These are phyloP conservation scores for Corythoichthys intestinalis DNA, from an alignment of 2,113 vertebrate species.

Conservation along the genomic window DNA sequence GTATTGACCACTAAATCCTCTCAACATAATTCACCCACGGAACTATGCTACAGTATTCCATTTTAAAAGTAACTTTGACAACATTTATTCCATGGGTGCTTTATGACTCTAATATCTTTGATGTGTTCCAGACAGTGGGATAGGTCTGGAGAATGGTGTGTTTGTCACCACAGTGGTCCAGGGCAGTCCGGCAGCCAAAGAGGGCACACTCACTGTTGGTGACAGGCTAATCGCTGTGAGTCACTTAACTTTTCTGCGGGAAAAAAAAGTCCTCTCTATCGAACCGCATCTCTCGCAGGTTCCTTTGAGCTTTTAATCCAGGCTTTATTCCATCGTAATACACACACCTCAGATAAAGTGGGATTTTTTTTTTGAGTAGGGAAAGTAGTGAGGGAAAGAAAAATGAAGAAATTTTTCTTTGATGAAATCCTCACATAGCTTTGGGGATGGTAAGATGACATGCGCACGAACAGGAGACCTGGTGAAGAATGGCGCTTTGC, in stretches of 20 bases:
- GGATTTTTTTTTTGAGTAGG: conserved; percentile 28
- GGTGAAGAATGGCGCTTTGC: conserved; percentile 21
- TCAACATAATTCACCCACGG: too few relatives aligned
- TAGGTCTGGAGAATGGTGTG: conserved; percentile 86
- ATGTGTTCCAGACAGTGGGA: conserved; percentile 80
- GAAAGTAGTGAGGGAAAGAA: conserved; percentile 10
- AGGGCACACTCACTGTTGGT: conserved; percentile 86
- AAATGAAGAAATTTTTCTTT: conserved; percentile 19
- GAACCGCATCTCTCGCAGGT: conserved; percentile 13
- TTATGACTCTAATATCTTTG: background rate
- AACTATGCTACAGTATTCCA: background rate
- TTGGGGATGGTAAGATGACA: background rate
- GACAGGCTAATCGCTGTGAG: conserved; percentile 94
- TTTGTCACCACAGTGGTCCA: conserved; percentile 84
- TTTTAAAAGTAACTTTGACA: background rate
- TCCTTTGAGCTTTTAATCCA: conserved; percentile 33
- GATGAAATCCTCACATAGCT: conserved; percentile 26
- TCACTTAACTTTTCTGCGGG: conserved; percentile 23
- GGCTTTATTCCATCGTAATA: conserved; percentile 26
- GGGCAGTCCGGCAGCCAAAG: conserved; percentile 88
- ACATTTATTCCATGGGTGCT: background rate
- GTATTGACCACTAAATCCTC: too few relatives aligned
- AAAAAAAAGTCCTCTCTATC: conserved; percentile 10
- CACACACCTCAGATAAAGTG: conserved; percentile 33
- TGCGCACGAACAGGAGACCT: background rate